A percentile compares a stretch with the other conserved stretches of the same genome.
phyloP scores from a whole-genome alignment of 1,140 invertebrate genomes.

The Drosophila equinoxialis region DNA sequence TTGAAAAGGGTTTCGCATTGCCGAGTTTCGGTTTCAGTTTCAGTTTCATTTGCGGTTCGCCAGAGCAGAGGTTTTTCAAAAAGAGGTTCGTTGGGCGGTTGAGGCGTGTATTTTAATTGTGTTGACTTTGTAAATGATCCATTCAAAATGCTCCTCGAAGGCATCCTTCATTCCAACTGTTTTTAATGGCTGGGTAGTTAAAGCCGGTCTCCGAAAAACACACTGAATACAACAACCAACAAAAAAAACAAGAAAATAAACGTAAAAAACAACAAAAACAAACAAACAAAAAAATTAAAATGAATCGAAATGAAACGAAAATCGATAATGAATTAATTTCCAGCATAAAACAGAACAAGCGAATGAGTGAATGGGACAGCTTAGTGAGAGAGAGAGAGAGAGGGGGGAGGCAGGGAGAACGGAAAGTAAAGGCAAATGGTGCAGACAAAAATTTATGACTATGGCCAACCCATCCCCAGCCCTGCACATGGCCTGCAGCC shows the following conservation, averaged over 20 bases:
- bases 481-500: conserved; percentile 27
- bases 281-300: conserved; percentile 17
- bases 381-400: background rate
- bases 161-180: conserved; percentile 43
- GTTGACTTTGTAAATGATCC: conserved; percentile 78
- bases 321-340: conserved; percentile 76
- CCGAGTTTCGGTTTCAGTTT: conserved; percentile 13
- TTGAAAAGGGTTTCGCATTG: conserved; percentile 52
- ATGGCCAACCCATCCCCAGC: conserved; percentile 24
- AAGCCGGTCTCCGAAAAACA: conserved; percentile 26
- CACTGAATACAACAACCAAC: conserved; percentile 3
- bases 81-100: too few species aligned
- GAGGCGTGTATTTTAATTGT: conserved; percentile 70
- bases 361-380: conserved; percentile 21
- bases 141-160: conserved; percentile 71
- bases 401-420: background rate
- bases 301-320: conserved; percentile 66
- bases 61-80: background rate
- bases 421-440: conserved; percentile 49
- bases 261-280: background rate
- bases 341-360: conserved; percentile 25
- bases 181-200: conserved; percentile 63
- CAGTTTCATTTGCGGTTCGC: conserved; percentile 35
- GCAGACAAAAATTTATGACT: conserved; percentile 73
- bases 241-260: conserved; percentile 13